Percentiles rank a stretch among this genome's conserved stretches.
Evolutionary conservation across 1,140 invertebrate genomes (phyloP).

Genomic region (Drosophila truncata): DNA sequence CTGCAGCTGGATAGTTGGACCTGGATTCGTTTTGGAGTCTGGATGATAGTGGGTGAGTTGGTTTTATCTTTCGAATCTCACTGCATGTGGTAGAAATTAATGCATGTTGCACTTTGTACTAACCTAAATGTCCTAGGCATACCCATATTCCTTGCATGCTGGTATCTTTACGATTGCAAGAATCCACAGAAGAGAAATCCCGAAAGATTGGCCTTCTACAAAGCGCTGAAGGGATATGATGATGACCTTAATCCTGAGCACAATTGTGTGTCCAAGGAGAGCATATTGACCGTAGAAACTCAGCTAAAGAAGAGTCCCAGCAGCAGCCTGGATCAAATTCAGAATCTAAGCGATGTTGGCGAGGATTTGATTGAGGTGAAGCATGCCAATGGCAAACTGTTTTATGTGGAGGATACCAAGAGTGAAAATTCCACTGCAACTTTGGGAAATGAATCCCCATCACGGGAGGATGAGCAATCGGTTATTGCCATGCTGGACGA

Average conservation of each 20-base stretch:
- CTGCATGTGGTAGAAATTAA: slow-evolving; percentile 66
- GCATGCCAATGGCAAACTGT: slow-evolving; percentile 75
- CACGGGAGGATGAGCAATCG: slow-evolving; percentile 68
- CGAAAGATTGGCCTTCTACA: slow-evolving; percentile 57
- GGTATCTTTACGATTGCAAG: slow-evolving; percentile 75
- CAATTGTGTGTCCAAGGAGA: slow-evolving; percentile 53
- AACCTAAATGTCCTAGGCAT: slow-evolving; percentile 65
- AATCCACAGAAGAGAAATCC: slow-evolving; percentile 69
- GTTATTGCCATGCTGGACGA: slow-evolving; percentile 80
- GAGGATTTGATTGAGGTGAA: slow-evolving; percentile 72
- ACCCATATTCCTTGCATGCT: slow-evolving; percentile 80
- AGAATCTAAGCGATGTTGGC: slow-evolving; percentile 68
- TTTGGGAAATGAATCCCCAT: slow-evolving; percentile 13
- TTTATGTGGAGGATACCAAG: slow-evolving; percentile 74
- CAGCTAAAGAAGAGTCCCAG: slow-evolving; percentile 46
- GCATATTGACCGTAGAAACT: slow-evolving; percentile 48
- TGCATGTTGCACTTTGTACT: slow-evolving; percentile 54
- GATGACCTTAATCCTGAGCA: background rate
- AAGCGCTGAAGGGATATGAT: slow-evolving; percentile 36
- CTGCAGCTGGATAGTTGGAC: slow-evolving; percentile 88
- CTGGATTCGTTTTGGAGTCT: slow-evolving; percentile 91
- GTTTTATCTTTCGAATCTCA: background rate
- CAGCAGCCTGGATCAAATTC: slow-evolving; percentile 72
- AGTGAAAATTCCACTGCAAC: slow-evolving; percentile 60
- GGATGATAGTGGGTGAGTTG: slow-evolving; percentile 88